Evolutionary conservation across 2,797 vertebrate species (phyloP).

Genomic region (Spinibarbus caldwelli): DNA sequence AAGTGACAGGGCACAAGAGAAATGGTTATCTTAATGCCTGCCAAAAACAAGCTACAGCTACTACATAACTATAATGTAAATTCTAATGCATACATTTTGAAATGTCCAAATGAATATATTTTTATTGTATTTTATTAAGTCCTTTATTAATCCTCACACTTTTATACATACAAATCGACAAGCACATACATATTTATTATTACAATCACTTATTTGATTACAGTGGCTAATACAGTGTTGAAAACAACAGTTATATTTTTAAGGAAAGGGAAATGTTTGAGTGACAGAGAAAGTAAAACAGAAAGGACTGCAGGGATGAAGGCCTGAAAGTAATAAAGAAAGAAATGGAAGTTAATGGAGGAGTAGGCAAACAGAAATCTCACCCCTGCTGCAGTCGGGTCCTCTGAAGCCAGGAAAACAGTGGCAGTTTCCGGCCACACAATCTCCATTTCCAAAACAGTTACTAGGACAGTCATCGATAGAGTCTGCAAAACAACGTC

Average conservation of each 20-base stretch:
- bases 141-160: not conserved
- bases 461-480: slow-evolving; percentile 98
- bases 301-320: not conserved
- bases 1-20: not conserved
- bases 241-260: not conserved
- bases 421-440: slow-evolving; percentile 91
- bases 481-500: slow-evolving; percentile 83
- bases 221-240: not conserved
- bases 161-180: not conserved
- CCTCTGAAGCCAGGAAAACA: slow-evolving; percentile 97
- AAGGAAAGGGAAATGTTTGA: not conserved
- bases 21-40: not conserved
- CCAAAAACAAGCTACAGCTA: not conserved
- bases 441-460: slow-evolving; percentile 97
- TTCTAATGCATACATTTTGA: not conserved
- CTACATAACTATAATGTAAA: not conserved
- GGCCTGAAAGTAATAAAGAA: not conserved
- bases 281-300: not conserved
- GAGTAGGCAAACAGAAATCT: slow-evolving; percentile 55
- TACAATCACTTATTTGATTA: not conserved
- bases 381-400: slow-evolving; percentile 95
- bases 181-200: not conserved
- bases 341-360: slow-evolving; percentile 1
- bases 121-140: not conserved
- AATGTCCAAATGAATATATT: not conserved